Evolutionary conservation across 2,797 vertebrate genomes (phyloP), one percentile per base, ranked within the genome.

Genomic region (Peromyscus melanophrys): DNA sequence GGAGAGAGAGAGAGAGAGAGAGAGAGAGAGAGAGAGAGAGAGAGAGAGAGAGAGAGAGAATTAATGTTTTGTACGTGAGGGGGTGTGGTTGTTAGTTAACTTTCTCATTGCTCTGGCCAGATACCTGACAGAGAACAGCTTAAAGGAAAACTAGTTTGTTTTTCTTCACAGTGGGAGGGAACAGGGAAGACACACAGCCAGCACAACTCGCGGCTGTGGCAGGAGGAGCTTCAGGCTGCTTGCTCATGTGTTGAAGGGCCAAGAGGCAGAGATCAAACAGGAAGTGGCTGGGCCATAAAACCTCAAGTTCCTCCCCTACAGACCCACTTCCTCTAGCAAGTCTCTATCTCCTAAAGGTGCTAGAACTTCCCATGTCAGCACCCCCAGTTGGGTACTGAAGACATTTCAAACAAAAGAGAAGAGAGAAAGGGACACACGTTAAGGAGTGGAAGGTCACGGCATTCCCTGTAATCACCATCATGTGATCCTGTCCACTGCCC

Each of bases 371-470:
- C 31, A 25, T n/a, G 21, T 2, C 40, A 65, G 65, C 65, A 37
- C 7, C n/a, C 8, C 25, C n/a, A 29, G 10, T 0, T 40, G 49
- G 52, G 13, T 49, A 31, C 17, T 86, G 13, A 7, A 12, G 21
- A 86, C 31, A 84, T 25, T 83, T 46, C 52, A 86, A 69, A 13
- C 8, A 6, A 71, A 29, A 29, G 46, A 46, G 34, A 23, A 86
- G 43, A 13, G 34, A 11, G 4, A 7, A 1, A 8, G 25, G 12
- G 46, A 4, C 4, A 9, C 13, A 4, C 1, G 4, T 23, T 16
- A 23, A 21, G 25, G 17, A 1, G 0, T 2, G 7, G 37, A 40
- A 52, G 2, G 31, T 5, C 23, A 2, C 27, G 21, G 19, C 8
- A 4, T 1, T 55, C 31, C 3, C 1, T 2, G 25, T 5, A 21